Evolutionary conservation across 2,797 vertebrate species (phyloP).

Genomic region (Hoplostethus atlanticus): DNA sequence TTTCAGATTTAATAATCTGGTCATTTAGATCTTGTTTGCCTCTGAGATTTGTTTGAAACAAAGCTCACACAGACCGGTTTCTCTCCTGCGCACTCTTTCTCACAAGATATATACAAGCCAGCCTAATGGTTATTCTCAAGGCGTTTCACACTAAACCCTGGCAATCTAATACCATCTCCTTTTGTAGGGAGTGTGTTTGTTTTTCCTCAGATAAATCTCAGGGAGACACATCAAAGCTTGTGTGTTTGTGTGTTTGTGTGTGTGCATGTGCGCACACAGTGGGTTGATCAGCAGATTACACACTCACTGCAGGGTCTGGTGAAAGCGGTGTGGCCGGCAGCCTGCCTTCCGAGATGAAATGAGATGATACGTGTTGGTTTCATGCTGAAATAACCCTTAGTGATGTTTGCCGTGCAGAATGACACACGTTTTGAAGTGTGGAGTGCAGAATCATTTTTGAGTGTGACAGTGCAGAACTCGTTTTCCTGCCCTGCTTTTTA

Average conservation of each 20-base stretch:
- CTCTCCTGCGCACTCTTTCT: slow-evolving; percentile 20
- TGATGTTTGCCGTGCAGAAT: slow-evolving; percentile 6
- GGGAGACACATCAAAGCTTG: slow-evolving; percentile 63
- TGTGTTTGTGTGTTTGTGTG: slow-evolving; percentile 9
- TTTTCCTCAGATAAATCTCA: slow-evolving; percentile 61
- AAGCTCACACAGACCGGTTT: slow-evolving; percentile 14
- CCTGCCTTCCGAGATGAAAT: slow-evolving; percentile 25
- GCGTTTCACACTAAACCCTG: slow-evolving; percentile 44
- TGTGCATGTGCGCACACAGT: slow-evolving; percentile 7
- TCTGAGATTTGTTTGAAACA: slow-evolving; percentile 15
- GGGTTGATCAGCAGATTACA: slow-evolving; percentile 57
- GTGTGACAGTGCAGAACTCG: slow-evolving; percentile 4
- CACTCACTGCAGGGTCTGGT: slow-evolving; percentile 30
- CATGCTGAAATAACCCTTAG: slow-evolving; percentile 34
- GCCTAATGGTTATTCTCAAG: slow-evolving; percentile 40
- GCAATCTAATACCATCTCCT: slow-evolving; percentile 45
- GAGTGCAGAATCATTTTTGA: slow-evolving; percentile 8
- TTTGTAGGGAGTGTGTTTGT: slow-evolving; percentile 58
- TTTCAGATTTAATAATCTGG: slow-evolving; percentile 42
- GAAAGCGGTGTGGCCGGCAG: slow-evolving; percentile 28
- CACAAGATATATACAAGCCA: background rate
- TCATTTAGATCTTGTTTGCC: slow-evolving; percentile 51
- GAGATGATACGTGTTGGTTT: background rate
- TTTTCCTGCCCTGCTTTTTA: background rate
- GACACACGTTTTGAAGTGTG: slow-evolving; percentile 6